Percentiles rank a stretch among this genome's conserved stretches.
Conservation (phyloP, 2,797 vertebrate genomes). For the Masticophis lateralis region DNA sequence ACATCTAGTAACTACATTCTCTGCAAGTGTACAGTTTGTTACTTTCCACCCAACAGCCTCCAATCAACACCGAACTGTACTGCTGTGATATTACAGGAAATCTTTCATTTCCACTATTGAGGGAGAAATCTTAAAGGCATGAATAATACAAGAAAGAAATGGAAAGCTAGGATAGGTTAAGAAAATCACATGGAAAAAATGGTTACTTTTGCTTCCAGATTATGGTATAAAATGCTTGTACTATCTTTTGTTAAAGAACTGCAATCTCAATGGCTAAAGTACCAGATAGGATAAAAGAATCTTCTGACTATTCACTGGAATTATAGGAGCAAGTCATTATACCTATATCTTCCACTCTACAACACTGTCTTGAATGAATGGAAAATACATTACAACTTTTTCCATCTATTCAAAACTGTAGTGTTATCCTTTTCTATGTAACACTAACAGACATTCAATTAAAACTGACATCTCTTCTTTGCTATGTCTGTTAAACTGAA, state of each 20-base stretch:
- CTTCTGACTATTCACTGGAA: not conserved
- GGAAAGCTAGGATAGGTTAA: not conserved
- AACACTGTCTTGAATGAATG: not conserved
- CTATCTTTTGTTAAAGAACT: not conserved
- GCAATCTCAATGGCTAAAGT: not conserved
- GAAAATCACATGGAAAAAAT: not conserved
- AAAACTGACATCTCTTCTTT: not conserved
- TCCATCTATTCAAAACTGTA: not conserved
- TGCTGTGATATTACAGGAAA: not conserved
- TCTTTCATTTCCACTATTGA: not conserved
- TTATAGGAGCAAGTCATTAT: not conserved
- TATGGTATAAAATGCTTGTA: not conserved
- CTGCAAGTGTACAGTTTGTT: not conserved
- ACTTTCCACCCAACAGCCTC: not conserved
- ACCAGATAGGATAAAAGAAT: not conserved
- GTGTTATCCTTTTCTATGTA: not conserved
- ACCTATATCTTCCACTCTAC: not conserved
- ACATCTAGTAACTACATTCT: not conserved
- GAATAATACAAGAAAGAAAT: not conserved
- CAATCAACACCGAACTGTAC: not conserved
- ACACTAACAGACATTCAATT: not conserved
- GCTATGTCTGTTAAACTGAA: not conserved
- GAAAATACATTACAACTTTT: not conserved
- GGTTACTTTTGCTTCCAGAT: not conserved
- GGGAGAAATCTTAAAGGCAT: not conserved